Evolutionary conservation across 2,113 vertebrate species (phyloP).

Genomic region (Todiramphus chloris): DNA sequence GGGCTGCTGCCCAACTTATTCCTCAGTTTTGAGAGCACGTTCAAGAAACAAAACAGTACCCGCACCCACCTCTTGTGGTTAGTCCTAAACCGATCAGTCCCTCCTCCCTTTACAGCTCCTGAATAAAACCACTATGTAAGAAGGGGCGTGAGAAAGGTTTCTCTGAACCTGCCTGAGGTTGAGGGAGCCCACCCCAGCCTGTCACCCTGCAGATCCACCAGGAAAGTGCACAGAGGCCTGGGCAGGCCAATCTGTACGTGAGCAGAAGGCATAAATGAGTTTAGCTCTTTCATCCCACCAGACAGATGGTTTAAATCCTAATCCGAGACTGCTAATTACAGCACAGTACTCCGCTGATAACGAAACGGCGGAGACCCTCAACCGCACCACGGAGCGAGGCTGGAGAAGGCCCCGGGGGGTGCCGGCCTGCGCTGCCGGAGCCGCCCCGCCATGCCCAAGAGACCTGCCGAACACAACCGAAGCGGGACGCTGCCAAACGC

Average conservation of each 20-base stretch:
- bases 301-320: neutral
- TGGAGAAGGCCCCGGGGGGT: no score
- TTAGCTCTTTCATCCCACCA: neutral
- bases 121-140: neutral
- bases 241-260: neutral
- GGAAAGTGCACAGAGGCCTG: accelerated
- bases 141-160: accelerated
- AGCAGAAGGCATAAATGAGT: neutral
- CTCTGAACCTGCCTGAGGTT: accelerated
- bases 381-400: neutral
- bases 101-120: accelerated
- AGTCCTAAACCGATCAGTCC: neutral
- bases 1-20: neutral
- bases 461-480: accelerated
- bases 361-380: neutral
- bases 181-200: accelerated
- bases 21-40: accelerated
- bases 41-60: accelerated
- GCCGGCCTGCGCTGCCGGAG: neutral
- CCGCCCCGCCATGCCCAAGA: accelerated
- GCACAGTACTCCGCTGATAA: neutral
- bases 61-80: accelerated
- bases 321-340: neutral
- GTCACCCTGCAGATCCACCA: neutral
- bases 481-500: neutral